A percentile compares a stretch with the other conserved stretches of the same genome.
Conservation (phyloP, 92 coral and sea anemone species). For the Siderastrea siderea region DNA sequence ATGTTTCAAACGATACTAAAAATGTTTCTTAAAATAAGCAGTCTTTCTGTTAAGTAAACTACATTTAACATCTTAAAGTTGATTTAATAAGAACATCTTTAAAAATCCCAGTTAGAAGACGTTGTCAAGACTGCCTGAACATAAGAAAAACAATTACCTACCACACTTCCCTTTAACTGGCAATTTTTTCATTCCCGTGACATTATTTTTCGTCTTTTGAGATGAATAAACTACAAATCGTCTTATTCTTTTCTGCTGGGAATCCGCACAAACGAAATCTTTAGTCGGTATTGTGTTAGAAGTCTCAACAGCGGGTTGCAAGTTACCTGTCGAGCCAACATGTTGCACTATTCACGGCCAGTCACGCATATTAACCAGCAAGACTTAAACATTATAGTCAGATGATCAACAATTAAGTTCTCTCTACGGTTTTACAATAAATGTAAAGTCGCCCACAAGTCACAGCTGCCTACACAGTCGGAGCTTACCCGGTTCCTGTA, state of each 20-base stretch:
- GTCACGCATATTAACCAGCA: conserved; percentile 27
- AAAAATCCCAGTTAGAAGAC: too few relatives aligned
- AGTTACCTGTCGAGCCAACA: conserved; percentile 33
- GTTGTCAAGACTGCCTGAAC: not conserved
- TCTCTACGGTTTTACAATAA: not conserved
- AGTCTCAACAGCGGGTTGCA: conserved; percentile 25
- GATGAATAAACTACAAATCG: not conserved
- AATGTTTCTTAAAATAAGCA: not conserved
- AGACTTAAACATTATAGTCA: not conserved
- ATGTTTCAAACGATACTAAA: not conserved
- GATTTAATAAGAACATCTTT: too few relatives aligned
- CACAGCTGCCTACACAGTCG: not conserved
- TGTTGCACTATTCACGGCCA: conserved; percentile 37
- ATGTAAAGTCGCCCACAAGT: not conserved
- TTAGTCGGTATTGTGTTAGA: not conserved
- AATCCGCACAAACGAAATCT: not conserved
- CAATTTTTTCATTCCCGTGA: not conserved
- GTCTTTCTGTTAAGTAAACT: too few relatives aligned
- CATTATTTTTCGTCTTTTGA: not conserved
- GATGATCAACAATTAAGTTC: not conserved
- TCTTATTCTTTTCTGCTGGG: not conserved
- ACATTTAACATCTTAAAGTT: too few relatives aligned
- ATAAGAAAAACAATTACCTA: not conserved
- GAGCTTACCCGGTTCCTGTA: not conserved
- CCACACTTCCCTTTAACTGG: conserved; percentile 14